phyloP scores from a whole-genome alignment of 2,888 invertebrate species.

The Lutraria lutraria region DNA sequence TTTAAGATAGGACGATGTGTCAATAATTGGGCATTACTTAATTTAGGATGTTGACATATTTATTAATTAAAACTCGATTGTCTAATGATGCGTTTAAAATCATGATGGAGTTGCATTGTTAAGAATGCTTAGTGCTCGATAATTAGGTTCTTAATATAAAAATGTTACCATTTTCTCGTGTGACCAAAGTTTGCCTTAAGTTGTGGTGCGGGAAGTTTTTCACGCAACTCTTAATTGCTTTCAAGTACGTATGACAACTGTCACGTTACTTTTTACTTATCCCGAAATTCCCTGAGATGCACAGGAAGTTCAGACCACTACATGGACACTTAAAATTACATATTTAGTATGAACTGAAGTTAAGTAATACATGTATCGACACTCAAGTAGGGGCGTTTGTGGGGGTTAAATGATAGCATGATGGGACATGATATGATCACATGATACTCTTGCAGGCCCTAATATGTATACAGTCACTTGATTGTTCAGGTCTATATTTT shows the following conservation, averaged over 20 bases:
- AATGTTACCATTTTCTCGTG: slow-evolving; percentile 34
- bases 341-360: slow-evolving; percentile 27
- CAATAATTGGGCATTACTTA: not conserved
- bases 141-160: slow-evolving; percentile 13
- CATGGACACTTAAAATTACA: slow-evolving; percentile 21
- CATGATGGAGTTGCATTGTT: slow-evolving; percentile 16
- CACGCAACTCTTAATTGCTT: slow-evolving; percentile 44
- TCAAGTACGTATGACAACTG: slow-evolving; percentile 47
- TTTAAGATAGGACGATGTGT: not conserved
- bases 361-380: slow-evolving; percentile 17
- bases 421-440: slow-evolving; percentile 6
- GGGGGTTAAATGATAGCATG: not conserved
- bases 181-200: slow-evolving; percentile 31
- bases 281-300: slow-evolving; percentile 30
- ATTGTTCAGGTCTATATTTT: slow-evolving; percentile 3
- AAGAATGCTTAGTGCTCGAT: not conserved
- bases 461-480: not conserved
- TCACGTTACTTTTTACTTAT: slow-evolving; percentile 29
- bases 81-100: slow-evolving; percentile 7
- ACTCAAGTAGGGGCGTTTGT: not conserved
- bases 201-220: slow-evolving; percentile 49
- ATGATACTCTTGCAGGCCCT: not conserved
- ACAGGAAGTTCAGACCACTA: slow-evolving; percentile 29
- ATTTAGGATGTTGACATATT: slow-evolving; percentile 10
- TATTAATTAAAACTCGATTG: slow-evolving; percentile 15